Percentiles rank a stretch among this genome's conserved stretches.
These are phyloP conservation scores for Synchiropus splendidus DNA, from an alignment of 2,113 vertebrate genomes.

Conservation along the genomic window DNA sequence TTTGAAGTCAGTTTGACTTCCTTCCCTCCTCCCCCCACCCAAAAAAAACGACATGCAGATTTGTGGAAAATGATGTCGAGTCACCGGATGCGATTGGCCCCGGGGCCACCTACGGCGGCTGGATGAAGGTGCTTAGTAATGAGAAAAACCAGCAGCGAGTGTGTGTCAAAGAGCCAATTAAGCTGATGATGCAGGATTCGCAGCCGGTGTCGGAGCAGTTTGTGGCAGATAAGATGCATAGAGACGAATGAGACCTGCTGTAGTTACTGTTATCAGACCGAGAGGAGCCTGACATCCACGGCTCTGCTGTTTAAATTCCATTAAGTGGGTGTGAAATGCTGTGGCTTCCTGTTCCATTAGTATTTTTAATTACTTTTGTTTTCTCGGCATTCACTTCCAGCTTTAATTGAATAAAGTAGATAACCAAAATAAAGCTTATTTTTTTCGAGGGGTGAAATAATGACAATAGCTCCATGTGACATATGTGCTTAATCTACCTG, in stretches of 20 bases:
- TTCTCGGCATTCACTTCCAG: no score
- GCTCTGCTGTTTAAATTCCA: no score
- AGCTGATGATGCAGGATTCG: constrained; percentile 23
- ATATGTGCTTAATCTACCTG: no score
- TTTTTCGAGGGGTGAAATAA: no score
- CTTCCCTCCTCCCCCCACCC: not conserved
- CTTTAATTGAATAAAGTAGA: no score
- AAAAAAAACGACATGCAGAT: constrained; percentile 18
- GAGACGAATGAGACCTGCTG: constrained; percentile 2
- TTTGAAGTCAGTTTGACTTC: not conserved
- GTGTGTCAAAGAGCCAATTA: constrained; percentile 52
- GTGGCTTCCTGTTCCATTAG: no score
- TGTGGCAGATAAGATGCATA: constrained; percentile 5
- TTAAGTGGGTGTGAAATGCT: no score
- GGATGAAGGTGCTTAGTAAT: constrained; percentile 30
- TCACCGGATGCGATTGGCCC: constrained; percentile 30
- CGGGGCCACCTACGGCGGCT: constrained; percentile 15
- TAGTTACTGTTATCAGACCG: constrained; percentile 2
- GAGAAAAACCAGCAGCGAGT: constrained; percentile 19
- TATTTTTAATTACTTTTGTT: no score
- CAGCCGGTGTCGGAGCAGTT: constrained; percentile 1
- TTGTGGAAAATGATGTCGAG: constrained; percentile 24
- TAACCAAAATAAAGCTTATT: no score
- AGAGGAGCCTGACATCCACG: not conserved
- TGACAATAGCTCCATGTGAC: no score